Conservation (phyloP, 2,797 vertebrate genomes). For the Parambassis ranga region DNA sequence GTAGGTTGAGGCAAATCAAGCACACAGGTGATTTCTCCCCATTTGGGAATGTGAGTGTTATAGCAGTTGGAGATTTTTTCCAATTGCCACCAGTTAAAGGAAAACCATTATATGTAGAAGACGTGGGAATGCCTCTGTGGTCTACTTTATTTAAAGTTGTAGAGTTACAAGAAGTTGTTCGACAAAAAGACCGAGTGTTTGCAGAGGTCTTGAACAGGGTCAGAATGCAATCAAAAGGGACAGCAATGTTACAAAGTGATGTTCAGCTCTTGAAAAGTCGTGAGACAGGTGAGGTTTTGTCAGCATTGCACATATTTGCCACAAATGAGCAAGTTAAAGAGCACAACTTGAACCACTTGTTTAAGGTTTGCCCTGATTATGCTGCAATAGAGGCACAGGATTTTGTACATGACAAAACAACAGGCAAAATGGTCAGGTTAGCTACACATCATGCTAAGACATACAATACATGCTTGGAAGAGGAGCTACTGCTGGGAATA, state of each 20-base stretch:
- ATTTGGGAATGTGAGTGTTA: not conserved
- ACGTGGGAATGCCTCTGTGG: not conserved
- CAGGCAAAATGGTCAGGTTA: too few relatives aligned
- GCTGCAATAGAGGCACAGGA: not conserved
- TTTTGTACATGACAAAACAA: not conserved
- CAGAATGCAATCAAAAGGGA: not conserved
- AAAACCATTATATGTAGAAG: not conserved
- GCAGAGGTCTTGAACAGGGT: not conserved
- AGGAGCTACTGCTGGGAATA: too few relatives aligned
- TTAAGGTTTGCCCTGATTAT: not conserved
- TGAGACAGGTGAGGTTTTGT: not conserved
- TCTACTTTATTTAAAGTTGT: not conserved
- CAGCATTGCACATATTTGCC: not conserved
- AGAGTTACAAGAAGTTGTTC: not conserved
- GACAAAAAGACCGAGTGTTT: not conserved
- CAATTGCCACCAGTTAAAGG: not conserved
- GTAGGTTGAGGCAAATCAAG: conserved; percentile 23
- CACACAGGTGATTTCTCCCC: not conserved
- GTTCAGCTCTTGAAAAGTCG: not conserved
- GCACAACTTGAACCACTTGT: not conserved
- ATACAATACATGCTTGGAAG: too few relatives aligned
- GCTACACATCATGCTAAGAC: too few relatives aligned
- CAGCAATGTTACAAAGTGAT: not conserved
- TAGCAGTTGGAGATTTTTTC: not conserved
- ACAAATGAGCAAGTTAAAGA: not conserved